phyloP scores from a whole-genome alignment of 2,113 vertebrate genomes.

The Oncorhynchus masou region DNA sequence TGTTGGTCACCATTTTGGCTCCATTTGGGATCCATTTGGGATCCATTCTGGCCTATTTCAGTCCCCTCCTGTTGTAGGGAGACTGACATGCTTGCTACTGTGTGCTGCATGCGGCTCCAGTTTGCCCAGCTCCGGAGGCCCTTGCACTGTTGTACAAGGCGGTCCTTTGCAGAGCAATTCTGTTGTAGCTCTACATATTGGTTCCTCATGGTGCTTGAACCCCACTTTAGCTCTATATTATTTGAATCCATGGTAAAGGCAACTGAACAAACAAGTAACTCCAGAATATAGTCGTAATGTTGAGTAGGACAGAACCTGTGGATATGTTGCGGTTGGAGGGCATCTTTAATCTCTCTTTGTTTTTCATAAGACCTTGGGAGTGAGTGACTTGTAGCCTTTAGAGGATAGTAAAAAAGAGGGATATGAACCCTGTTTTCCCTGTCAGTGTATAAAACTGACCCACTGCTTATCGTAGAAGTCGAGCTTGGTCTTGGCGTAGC shows the following conservation, averaged over 20 bases:
- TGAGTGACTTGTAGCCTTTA: conserved; percentile 15
- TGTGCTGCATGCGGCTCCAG: conserved; percentile 44
- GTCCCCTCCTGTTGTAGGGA: conserved; percentile 49
- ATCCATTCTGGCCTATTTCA: conserved; percentile 27
- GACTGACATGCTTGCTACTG: conserved; percentile 37
- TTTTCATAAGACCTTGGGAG: conserved; percentile 6
- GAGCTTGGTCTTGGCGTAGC: conserved; percentile 53
- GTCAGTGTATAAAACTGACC: conserved; percentile 33
- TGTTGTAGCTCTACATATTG: conserved; percentile 47
- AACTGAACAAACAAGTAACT: conserved; percentile 9
- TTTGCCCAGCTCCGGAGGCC: conserved; percentile 32
- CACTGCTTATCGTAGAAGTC: conserved; percentile 53
- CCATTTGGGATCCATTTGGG: conserved; percentile 38
- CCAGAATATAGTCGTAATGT: conserved; percentile 17
- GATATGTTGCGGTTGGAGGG: not conserved
- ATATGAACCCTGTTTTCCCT: conserved; percentile 16
- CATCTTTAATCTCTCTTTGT: conserved; percentile 11
- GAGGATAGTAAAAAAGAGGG: conserved; percentile 50
- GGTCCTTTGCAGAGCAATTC: conserved; percentile 25
- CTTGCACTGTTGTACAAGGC: conserved; percentile 22
- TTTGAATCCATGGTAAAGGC: conserved; percentile 24
- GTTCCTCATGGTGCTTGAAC: conserved; percentile 12
- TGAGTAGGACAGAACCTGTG: conserved; percentile 12
- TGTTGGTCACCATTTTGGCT: conserved; percentile 30
- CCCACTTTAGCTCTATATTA: conserved; percentile 29